Evolutionary conservation across 2,113 vertebrate species (phyloP).

Genomic region (Seriola rivoliana): DNA sequence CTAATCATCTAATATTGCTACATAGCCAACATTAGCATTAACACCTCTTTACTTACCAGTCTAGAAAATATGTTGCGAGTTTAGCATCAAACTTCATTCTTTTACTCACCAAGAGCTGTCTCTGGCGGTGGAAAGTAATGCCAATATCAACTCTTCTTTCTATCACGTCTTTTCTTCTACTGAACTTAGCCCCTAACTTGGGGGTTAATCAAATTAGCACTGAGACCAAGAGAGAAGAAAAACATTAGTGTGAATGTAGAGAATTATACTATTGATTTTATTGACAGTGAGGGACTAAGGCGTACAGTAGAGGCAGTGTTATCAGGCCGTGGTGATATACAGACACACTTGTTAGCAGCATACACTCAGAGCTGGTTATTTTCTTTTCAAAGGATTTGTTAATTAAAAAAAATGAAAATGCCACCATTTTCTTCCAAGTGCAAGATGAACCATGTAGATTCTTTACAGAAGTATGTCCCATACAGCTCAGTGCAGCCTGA

Average conservation of each 20-base stretch:
- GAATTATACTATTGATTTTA: not conserved
- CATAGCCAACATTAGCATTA: too few relatives aligned
- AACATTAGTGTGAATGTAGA: not conserved
- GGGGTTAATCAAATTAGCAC: not conserved
- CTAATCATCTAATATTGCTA: too few relatives aligned
- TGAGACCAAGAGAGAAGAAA: not conserved
- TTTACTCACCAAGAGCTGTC: too few relatives aligned
- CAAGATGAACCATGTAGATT: not conserved
- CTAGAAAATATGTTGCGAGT: too few relatives aligned
- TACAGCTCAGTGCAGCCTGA: conserved; percentile 25
- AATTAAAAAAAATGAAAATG: not conserved
- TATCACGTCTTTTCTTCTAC: too few relatives aligned
- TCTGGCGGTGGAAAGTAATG: too few relatives aligned
- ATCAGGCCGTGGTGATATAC: not conserved
- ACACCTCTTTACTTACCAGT: too few relatives aligned
- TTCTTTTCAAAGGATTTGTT: not conserved
- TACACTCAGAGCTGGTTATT: conserved; percentile 4
- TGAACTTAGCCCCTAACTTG: too few relatives aligned
- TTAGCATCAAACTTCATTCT: too few relatives aligned
- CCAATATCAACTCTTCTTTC: too few relatives aligned
- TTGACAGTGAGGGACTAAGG: not conserved
- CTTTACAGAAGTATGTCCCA: conserved; percentile 32
- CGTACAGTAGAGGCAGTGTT: too few relatives aligned
- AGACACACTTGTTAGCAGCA: not conserved
- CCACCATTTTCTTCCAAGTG: not conserved